Base-by-base conservation (phyloP, 2,113 vertebrate species). In the rabbit (Oryctolagus cuniculus) region DNA sequence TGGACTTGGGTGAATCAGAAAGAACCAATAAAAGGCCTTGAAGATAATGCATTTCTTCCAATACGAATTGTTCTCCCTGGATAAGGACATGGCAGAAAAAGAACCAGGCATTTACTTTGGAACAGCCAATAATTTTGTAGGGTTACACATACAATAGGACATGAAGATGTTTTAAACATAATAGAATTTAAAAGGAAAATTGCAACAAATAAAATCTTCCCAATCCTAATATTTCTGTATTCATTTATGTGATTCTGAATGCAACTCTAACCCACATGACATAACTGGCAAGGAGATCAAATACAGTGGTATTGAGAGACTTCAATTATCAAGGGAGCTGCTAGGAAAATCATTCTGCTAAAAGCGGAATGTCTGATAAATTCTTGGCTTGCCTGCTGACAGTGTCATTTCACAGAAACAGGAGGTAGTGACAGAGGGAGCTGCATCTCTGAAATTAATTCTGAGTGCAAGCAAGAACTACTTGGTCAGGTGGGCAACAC, bases 341-440 rank as follows among this genome's bases (percentile, higher is more conserved):
- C 96, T 88, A 89, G 87, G 38, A 74, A 93, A 93, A 85, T 93
- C 93, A 69, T 64, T 87, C 93, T 94, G 95, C 63, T 95, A 66
- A 87, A 93, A 89, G 84, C 84, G 80, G 85, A 94, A 92, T 80
- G 77, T n/a, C 51, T 73, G 87, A 85, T 93, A 94, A 90, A 92
- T 90, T 93, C 81, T 85, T 86, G 90, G 87, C 84, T 80, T 87
- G 93, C 77, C 67, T 89, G 66, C 79, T 90, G 66, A 87, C 80
- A 67, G 31, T 96, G 83, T 86, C 93, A 96, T 89, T 92, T 93
- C 67, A 80, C 31, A 96, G 77, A 87, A 79, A 89, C 53, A 85
- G 44, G 69, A 93, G 49, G 63, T 34, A 38, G 87, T 73, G 84
- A 80, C 44, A 78, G 90, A 88, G 55, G 58, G 61, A 94, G 36